Conservation (phyloP, 2,888 invertebrate species). For the Ferrisia virgata region DNA sequence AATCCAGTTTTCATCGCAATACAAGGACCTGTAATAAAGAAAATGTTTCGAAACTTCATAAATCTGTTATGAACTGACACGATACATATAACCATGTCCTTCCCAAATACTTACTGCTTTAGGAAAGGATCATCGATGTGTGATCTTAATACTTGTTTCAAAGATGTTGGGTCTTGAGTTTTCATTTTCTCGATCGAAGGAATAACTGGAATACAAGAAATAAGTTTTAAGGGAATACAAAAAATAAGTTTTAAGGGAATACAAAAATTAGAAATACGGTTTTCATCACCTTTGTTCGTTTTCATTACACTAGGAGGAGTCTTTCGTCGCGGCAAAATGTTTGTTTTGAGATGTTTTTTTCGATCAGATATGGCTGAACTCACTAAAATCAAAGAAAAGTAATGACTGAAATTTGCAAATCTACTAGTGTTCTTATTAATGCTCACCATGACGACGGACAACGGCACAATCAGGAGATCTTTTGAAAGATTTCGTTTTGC, state of each 20-base stretch:
- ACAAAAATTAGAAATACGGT: background rate
- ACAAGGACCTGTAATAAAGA: conserved; percentile 46
- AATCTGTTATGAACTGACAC: background rate
- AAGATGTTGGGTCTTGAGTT: conserved; percentile 10
- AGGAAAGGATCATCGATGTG: conserved; percentile 39
- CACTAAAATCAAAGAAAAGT: background rate
- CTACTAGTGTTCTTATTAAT: background rate
- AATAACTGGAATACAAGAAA: background rate
- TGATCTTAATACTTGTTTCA: conserved; percentile 30
- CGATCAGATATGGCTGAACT: conserved; percentile 26
- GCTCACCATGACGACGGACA: conserved; percentile 12
- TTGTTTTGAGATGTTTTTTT: conserved; percentile 9
- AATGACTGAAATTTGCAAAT: background rate
- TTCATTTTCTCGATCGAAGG: conserved; percentile 28
- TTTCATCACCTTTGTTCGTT: background rate
- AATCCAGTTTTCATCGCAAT: conserved; percentile 56
- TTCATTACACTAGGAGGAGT: background rate
- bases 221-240: background rate
- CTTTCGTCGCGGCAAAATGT: background rate
- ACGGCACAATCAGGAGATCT: background rate
- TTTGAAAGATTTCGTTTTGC: background rate
- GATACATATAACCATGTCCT: background rate
- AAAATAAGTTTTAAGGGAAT: background rate
- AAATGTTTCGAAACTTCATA: background rate
- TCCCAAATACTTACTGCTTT: background rate